Conservation (phyloP, 1,140 invertebrate species). For the Potamilus streckersoni region DNA sequence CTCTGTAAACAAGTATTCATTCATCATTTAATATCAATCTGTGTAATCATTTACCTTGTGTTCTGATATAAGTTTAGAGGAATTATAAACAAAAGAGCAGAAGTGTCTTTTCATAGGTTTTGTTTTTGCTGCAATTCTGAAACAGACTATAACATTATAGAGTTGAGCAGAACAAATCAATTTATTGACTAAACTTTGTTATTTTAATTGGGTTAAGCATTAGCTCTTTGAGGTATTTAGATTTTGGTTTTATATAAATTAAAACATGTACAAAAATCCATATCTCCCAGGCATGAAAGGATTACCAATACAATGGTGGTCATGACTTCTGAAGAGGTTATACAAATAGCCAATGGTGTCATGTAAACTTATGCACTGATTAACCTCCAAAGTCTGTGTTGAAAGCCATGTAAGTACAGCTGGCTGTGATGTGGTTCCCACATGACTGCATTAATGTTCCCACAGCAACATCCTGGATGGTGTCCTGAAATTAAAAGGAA, state of each 20-base stretch:
- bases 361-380: conserved; percentile 1
- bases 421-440: conserved; percentile 93
- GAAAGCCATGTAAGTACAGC: conserved; percentile 92
- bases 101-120: too few relatives aligned
- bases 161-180: too few relatives aligned
- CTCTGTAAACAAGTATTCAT: too few relatives aligned
- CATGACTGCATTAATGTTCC: conserved; percentile 89
- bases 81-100: too few relatives aligned
- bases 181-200: too few relatives aligned
- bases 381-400: conserved; percentile 79
- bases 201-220: too few relatives aligned
- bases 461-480: conserved; percentile 88
- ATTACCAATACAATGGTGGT: not conserved
- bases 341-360: not conserved
- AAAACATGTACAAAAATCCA: not conserved
- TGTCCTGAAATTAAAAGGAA: conserved; percentile 70
- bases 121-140: too few relatives aligned
- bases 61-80: too few relatives aligned
- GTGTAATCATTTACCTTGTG: too few relatives aligned
- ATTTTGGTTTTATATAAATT: not conserved
- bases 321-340: not conserved
- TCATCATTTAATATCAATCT: too few relatives aligned
- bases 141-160: too few relatives aligned
- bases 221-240: too few relatives aligned
- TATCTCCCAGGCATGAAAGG: not conserved